Conservation (phyloP, 2,888 invertebrate species). For the Merodon equestris region DNA sequence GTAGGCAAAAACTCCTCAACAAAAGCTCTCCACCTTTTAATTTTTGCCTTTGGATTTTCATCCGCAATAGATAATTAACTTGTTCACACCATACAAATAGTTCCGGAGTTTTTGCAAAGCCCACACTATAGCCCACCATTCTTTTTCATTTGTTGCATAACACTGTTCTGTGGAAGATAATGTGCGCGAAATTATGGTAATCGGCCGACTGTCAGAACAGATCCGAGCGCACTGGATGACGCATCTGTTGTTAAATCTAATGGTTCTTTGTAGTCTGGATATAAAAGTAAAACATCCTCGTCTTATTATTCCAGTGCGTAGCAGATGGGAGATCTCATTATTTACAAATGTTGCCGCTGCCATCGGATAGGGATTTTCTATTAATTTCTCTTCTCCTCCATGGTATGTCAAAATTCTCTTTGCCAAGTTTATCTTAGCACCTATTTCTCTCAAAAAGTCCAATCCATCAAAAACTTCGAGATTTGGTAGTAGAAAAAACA, state of each 20-base stretch:
- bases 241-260: conserved; percentile 42
- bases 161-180: conserved; percentile 28
- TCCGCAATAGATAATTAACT: conserved; percentile 48
- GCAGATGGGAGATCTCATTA: conserved; percentile 21
- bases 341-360: conserved; percentile 36
- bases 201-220: conserved; percentile 32
- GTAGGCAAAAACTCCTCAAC: conserved; percentile 21
- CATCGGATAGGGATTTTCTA: conserved; percentile 40
- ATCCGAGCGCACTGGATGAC: conserved; percentile 25
- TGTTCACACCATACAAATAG: conserved; percentile 44
- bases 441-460: conserved; percentile 45
- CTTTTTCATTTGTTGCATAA: conserved; percentile 38
- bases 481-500: conserved; percentile 50
- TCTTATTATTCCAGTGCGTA: conserved; percentile 28
- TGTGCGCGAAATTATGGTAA: conserved; percentile 44
- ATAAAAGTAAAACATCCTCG: conserved; percentile 22
- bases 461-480: conserved; percentile 55
- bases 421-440: conserved; percentile 43
- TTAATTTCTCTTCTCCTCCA: conserved; percentile 38
- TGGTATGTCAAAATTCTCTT: conserved; percentile 27
- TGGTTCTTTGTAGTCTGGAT: conserved; percentile 20
- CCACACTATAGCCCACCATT: conserved; percentile 37
- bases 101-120: conserved; percentile 44
- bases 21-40: conserved; percentile 25
- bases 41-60: conserved; percentile 31